These are phyloP conservation scores for Micromussa lordhowensis DNA, from an alignment of 92 coral and sea anemone genomes.

Conservation along the genomic window DNA sequence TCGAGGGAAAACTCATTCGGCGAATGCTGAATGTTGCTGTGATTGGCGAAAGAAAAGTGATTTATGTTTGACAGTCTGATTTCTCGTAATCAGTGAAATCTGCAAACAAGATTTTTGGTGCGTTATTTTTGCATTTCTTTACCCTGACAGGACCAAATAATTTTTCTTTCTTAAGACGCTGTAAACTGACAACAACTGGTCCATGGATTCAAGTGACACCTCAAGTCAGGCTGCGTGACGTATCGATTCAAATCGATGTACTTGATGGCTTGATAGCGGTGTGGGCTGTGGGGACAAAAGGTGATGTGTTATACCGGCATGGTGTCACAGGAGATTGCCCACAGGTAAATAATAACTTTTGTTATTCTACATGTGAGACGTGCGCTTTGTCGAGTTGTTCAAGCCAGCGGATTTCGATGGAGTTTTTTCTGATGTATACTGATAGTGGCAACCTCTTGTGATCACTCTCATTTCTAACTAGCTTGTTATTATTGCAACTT, in stretches of 20 bases:
- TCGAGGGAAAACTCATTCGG: no score
- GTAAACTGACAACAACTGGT: slow-evolving; percentile 87
- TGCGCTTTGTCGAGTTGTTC: neutral
- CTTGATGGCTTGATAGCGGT: slow-evolving; percentile 67
- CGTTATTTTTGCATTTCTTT: neutral
- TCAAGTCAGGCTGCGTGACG: slow-evolving; percentile 79
- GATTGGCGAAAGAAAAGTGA: no score
- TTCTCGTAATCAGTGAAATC: no score
- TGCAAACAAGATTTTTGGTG: neutral
- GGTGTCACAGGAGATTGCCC: slow-evolving; percentile 85
- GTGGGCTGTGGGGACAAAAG: slow-evolving; percentile 90
- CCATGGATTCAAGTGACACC: slow-evolving; percentile 92
- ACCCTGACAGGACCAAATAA: neutral
- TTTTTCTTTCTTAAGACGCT: slow-evolving; percentile 59
- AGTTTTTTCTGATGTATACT: neutral
- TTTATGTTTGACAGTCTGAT: neutral
- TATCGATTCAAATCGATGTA: slow-evolving; percentile 83
- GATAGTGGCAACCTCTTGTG: neutral
- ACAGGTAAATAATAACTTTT: slow-evolving; percentile 62
- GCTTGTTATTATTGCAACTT: no score
- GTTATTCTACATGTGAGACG: neutral
- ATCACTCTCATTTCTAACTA: no score
- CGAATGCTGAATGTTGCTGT: no score
- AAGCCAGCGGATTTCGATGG: neutral
- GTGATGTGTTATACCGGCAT: slow-evolving; percentile 88